Conservation (phyloP, 2,797 vertebrate genomes). For the Pseudochromis fuscus region DNA sequence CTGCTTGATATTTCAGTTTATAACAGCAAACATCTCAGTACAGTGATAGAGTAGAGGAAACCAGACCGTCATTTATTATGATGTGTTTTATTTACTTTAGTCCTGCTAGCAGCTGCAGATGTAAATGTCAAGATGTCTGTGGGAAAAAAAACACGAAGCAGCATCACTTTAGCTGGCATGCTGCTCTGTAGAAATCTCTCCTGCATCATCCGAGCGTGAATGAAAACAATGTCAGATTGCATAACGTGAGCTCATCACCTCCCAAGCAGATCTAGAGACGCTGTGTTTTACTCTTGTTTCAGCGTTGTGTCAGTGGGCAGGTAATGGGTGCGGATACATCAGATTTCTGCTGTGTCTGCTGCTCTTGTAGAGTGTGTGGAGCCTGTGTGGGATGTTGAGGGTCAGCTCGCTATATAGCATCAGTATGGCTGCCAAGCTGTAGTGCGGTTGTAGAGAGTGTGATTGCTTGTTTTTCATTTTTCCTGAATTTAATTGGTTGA, state of each 20-base stretch:
- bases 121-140: conserved; percentile 10
- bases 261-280: conserved; percentile 36
- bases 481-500: conserved; percentile 7
- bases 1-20: background rate
- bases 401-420: conserved; percentile 30
- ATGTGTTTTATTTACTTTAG: conserved; percentile 18
- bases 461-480: too few relatives aligned
- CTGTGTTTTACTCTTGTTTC: conserved; percentile 50
- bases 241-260: conserved; percentile 52
- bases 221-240: conserved; percentile 47
- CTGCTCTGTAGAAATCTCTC: conserved; percentile 34
- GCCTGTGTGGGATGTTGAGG: conserved; percentile 37
- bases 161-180: conserved; percentile 13
- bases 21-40: background rate
- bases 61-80: background rate
- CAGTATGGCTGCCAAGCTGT: conserved; percentile 7
- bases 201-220: conserved; percentile 16
- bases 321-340: conserved; percentile 42
- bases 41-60: background rate
- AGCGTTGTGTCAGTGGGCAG: conserved; percentile 26
- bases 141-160: conserved; percentile 7
- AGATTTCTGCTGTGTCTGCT: conserved; percentile 61
- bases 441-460: conserved; percentile 33
- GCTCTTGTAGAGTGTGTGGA: conserved; percentile 33
- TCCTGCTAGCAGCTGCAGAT: background rate